Evolutionary conservation across 2,888 invertebrate genomes (phyloP).

Genomic region (Mamestra brassicae): DNA sequence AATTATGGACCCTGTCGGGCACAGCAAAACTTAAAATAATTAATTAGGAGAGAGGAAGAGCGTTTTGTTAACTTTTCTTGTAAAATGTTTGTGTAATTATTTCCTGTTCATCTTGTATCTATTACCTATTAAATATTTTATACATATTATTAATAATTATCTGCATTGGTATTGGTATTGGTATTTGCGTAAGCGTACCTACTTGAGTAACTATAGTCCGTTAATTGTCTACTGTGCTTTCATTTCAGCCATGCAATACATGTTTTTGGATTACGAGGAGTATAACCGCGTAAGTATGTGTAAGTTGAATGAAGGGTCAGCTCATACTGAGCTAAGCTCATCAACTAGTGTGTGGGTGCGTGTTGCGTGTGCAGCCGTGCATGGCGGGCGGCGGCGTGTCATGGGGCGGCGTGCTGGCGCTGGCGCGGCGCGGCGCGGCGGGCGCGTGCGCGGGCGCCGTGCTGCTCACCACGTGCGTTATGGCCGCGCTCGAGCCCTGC

Average conservation of each 20-base stretch:
- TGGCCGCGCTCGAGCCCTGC: conserved; percentile 87
- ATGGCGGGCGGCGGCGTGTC: conserved; percentile 44
- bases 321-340: not conserved
- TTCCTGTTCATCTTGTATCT: too few relatives aligned
- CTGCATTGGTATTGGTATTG: too few relatives aligned
- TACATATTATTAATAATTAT: too few relatives aligned
- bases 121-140: too few relatives aligned
- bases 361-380: conserved; percentile 26
- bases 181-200: not conserved
- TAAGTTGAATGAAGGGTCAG: not conserved
- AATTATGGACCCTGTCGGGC: too few relatives aligned
- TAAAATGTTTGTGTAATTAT: too few relatives aligned
- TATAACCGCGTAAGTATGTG: conserved; percentile 73
- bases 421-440: conserved; percentile 70
- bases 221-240: conserved; percentile 16
- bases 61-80: too few relatives aligned
- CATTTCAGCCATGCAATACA: conserved; percentile 78
- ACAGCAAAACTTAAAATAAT: too few relatives aligned
- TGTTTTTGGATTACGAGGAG: conserved; percentile 76
- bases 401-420: conserved; percentile 48
- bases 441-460: conserved; percentile 83
- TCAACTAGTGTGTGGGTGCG: not conserved
- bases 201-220: not conserved
- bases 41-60: too few relatives aligned
- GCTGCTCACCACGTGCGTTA: conserved; percentile 83